Evolutionary conservation across 2,888 invertebrate genomes (phyloP), one percentile per base, ranked within the genome.

Genomic region (Cynaeus angustus): DNA sequence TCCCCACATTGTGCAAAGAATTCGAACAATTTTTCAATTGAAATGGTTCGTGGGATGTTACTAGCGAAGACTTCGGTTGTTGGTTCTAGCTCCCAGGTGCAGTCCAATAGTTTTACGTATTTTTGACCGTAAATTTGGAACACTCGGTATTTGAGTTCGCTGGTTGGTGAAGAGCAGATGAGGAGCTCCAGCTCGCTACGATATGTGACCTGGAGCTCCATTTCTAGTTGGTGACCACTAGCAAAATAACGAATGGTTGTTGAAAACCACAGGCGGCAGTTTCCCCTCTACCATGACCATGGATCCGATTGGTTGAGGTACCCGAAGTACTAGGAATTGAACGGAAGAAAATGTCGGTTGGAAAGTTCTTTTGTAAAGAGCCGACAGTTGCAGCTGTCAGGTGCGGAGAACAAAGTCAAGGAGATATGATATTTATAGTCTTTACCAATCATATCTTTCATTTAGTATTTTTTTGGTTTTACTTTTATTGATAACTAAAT

Each of bases 31-130:
- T 90, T 93, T 74, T 93, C 91, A 82, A 94, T 93, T 78, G 88
- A 92, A 71, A 91, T 88, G 77, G 94, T 91, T 5, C 92, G 84
- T 0, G 94, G 94, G 0, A 95, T 85, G 78, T 91, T 92, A 0
- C 93, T 93, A 7, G 94, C 86, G 80, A 92, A 93, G 0, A 93
- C 86, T 86, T 95, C 95, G 75, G 90, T 89, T 28, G 93, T 93
- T 79, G 90, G 90, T 0, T 75, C 84, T 0, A 88, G 91, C 0
- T 86, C 52, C 6, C 16, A 12, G 1, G 21, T 52, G 7, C 52
- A 8, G 33, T 75, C 28, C 14, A 58, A 12, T 3, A 50, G 14
- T 21, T 48, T 56, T 3, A 66, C 58, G 30, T 38, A 28, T 14
- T 50, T 58, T 26, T 66, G 66, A 6, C 50, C 59, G 33, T 59